These are phyloP conservation scores for Lepilemur septentrionalis DNA, from an alignment of 2,797 vertebrate genomes.

Conservation along the genomic window DNA sequence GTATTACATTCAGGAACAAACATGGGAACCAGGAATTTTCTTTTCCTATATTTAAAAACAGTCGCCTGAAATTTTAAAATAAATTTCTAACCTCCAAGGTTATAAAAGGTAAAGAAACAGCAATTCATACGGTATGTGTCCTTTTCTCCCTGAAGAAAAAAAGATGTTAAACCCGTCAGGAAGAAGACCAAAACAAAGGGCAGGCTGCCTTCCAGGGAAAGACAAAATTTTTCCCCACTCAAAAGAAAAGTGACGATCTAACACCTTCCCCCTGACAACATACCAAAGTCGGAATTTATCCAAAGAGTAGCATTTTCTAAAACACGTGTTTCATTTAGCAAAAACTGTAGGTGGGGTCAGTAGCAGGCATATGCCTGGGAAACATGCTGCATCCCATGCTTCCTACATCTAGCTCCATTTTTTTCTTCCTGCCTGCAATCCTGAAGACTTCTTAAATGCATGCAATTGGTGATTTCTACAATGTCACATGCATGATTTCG, in stretches of 20 bases:
- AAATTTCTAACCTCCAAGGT: not conserved
- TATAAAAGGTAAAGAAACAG: not conserved
- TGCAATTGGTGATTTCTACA: not conserved
- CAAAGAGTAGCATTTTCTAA: constrained; percentile 53
- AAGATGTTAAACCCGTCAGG: not conserved
- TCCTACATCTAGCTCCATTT: not conserved
- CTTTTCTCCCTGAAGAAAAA: constrained; percentile 2
- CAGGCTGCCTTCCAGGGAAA: constrained; percentile 61
- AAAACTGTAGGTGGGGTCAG: constrained; percentile 45
- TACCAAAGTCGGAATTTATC: constrained; percentile 14
- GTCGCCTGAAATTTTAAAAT: constrained; percentile 4
- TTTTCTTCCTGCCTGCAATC: not conserved
- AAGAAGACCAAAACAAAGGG: constrained; percentile 63
- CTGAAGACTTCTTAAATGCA: not conserved
- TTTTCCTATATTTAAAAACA: not conserved
- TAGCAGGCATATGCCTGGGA: constrained; percentile 3
- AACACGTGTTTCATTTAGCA: constrained; percentile 25
- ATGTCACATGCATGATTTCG: not conserved
- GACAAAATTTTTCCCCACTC: constrained; percentile 34
- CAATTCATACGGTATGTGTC: not conserved
- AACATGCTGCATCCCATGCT: not conserved
- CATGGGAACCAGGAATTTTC: not conserved
- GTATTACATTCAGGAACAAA: not conserved
- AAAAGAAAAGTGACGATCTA: not conserved
- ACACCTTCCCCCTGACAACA: not conserved